Percentiles rank a stretch among this genome's conserved stretches.
Evolutionary conservation across 2,888 invertebrate genomes (phyloP).

Genomic region (Cephus sareptanus): DNA sequence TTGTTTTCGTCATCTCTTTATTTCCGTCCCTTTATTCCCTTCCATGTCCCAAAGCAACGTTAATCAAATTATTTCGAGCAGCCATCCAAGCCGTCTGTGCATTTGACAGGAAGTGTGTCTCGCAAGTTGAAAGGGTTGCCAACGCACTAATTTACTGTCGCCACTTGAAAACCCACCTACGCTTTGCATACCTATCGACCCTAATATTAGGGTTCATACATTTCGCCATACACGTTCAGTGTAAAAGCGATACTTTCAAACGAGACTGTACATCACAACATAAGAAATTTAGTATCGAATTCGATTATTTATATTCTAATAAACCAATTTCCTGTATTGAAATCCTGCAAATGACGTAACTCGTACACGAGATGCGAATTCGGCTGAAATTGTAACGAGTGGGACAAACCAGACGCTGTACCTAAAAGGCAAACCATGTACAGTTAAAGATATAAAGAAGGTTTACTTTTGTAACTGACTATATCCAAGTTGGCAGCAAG

Average conservation of each 20-base stretch:
- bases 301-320: not conserved
- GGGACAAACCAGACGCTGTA: not conserved
- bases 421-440: not conserved
- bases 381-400: not conserved
- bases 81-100: constrained; percentile 40
- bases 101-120: constrained; percentile 35
- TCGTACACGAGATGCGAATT: not conserved
- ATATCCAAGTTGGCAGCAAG: not conserved
- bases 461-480: not conserved
- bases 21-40: not conserved
- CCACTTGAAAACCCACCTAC: constrained; percentile 13
- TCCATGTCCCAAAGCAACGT: constrained; percentile 26
- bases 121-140: constrained; percentile 38
- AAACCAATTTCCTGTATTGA: not conserved
- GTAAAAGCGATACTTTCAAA: not conserved
- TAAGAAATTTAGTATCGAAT: not conserved
- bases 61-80: constrained; percentile 40
- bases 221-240: not conserved
- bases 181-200: not conserved
- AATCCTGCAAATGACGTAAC: not conserved
- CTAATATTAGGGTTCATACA: not conserved
- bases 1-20: not conserved
- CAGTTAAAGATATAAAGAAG: not conserved
- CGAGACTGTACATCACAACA: not conserved
- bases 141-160: constrained; percentile 38